Percentiles rank a stretch among this genome's conserved stretches.
Evolutionary conservation across 2,797 vertebrate genomes (phyloP).

Genomic region (Microcaecilia unicolor): DNA sequence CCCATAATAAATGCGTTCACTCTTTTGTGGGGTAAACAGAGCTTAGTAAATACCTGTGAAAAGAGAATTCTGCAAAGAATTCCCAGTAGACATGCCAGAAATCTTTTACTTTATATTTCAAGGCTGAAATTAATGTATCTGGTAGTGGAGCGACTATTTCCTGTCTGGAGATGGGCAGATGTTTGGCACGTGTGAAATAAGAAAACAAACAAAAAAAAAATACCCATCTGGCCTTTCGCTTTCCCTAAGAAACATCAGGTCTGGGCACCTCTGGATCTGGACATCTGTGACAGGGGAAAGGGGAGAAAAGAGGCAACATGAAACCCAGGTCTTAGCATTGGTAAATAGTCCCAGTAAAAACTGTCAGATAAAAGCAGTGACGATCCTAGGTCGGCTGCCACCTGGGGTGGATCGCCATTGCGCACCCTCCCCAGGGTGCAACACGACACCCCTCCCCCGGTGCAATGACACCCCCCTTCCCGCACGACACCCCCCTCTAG

Average conservation of each 20-base stretch:
- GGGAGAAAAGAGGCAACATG: neutral
- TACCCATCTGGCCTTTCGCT: too few relatives aligned
- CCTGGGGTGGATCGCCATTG: too few relatives aligned
- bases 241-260: too few relatives aligned
- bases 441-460: too few relatives aligned
- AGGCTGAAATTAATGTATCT: constrained; percentile 8
- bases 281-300: neutral
- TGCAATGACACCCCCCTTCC: too few relatives aligned
- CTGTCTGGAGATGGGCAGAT: neutral
- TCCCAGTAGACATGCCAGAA: neutral
- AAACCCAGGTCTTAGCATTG: neutral
- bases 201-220: too few relatives aligned
- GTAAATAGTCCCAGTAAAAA: neutral
- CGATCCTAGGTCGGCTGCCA: too few relatives aligned
- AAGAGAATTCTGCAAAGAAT: constrained; percentile 9
- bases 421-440: too few relatives aligned
- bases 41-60: constrained; percentile 20
- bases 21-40: constrained; percentile 22
- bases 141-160: too few relatives aligned
- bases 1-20: constrained; percentile 36
- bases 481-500: too few relatives aligned
- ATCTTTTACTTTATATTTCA: neutral
- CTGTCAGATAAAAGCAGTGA: too few relatives aligned
- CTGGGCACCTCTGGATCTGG: too few relatives aligned
- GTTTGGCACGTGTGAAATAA: accelerated